These are phyloP conservation scores for Meliscaeva auricollis DNA, from an alignment of 2,888 invertebrate species.

Conservation along the genomic window DNA sequence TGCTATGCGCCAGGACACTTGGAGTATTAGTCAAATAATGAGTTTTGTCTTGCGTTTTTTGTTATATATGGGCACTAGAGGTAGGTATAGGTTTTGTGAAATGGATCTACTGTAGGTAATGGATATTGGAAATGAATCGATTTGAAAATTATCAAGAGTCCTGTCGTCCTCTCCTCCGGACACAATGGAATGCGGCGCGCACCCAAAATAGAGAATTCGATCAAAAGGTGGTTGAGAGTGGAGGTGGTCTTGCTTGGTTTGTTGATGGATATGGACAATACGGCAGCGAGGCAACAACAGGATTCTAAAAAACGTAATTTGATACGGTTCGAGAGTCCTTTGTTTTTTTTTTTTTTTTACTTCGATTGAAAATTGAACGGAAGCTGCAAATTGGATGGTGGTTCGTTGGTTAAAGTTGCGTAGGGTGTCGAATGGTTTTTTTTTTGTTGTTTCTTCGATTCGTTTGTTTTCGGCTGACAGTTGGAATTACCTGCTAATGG, in stretches of 20 bases:
- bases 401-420: slow-evolving; percentile 29
- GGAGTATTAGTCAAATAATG: slow-evolving; percentile 72
- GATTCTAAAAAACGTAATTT: slow-evolving; percentile 63
- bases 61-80: slow-evolving; percentile 19
- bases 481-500: slow-evolving; percentile 74
- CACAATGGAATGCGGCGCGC: slow-evolving; percentile 46
- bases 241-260: slow-evolving; percentile 41
- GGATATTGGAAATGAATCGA: slow-evolving; percentile 73
- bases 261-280: slow-evolving; percentile 29
- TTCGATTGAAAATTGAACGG: slow-evolving; percentile 38
- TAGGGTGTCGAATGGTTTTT: slow-evolving; percentile 45
- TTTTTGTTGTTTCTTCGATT: slow-evolving; percentile 1
- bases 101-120: slow-evolving; percentile 54
- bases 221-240: slow-evolving; percentile 27
- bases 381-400: slow-evolving; percentile 57
- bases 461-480: slow-evolving; percentile 47
- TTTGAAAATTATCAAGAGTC: slow-evolving; percentile 54
- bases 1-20: slow-evolving; percentile 73
- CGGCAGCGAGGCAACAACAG: slow-evolving; percentile 9
- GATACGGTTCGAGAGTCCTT: slow-evolving; percentile 64
- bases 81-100: too few species aligned
- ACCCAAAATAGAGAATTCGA: slow-evolving; percentile 39
- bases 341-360: slow-evolving; percentile 22
- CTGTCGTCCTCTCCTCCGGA: neutral
- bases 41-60: slow-evolving; percentile 50